A percentile compares a stretch with the other conserved stretches of the same genome.
These are phyloP conservation scores for Ischnura elegans DNA, from an alignment of 2,888 invertebrate species.

Conservation along the genomic window DNA sequence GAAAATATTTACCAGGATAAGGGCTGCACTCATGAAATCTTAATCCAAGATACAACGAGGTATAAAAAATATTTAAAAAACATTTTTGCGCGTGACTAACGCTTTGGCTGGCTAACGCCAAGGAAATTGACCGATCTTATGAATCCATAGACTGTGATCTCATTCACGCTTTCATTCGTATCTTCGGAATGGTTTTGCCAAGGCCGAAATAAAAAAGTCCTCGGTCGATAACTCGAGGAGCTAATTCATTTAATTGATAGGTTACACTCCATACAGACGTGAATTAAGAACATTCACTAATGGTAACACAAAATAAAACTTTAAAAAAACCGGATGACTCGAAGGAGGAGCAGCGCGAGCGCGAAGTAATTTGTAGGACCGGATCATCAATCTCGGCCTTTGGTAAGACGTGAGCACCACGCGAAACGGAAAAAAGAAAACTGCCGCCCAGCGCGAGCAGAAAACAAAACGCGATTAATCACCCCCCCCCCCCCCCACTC, in stretches of 20 bases:
- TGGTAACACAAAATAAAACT: neutral
- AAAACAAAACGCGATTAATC: slow-evolving; percentile 26
- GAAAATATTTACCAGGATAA: no score
- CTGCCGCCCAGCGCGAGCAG: neutral
- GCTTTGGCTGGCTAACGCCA: no score
- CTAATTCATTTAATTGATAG: slow-evolving; percentile 39
- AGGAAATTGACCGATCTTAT: no score
- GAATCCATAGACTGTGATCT: no score
- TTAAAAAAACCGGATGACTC: neutral
- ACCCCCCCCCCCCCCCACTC: neutral
- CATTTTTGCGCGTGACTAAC: no score
- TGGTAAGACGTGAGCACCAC: slow-evolving; percentile 19
- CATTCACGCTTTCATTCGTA: neutral
- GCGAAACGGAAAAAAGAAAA: slow-evolving; percentile 47
- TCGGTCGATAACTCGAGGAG: neutral
- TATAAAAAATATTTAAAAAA: no score
- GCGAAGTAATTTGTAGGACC: slow-evolving; percentile 40
- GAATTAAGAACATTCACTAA: neutral
- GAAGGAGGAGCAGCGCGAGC: neutral
- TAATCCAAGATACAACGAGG: no score
- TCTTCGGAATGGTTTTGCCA: neutral
- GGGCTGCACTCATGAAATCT: no score
- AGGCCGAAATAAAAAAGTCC: neutral
- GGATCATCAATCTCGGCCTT: neutral
- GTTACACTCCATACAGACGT: slow-evolving; percentile 7